These are phyloP conservation scores for Tinamus guttatus DNA, from an alignment of 2,113 vertebrate genomes.

Conservation along the genomic window DNA sequence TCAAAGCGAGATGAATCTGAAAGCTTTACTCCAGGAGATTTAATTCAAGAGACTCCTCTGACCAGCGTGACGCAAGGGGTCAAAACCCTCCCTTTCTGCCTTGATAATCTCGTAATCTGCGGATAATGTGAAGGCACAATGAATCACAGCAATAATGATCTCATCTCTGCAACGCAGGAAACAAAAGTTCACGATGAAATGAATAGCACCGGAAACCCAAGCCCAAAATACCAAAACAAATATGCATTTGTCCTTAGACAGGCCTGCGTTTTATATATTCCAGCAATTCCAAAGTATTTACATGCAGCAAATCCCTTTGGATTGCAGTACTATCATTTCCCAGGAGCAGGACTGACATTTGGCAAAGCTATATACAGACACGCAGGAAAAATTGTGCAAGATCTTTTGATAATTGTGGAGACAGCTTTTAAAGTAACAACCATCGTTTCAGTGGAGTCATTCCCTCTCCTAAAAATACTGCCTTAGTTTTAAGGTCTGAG, in stretches of 20 bases:
- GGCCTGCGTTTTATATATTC: constrained; percentile 28
- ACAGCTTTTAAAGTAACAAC: constrained; percentile 5
- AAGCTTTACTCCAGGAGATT: background rate
- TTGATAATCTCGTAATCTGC: constrained; percentile 28
- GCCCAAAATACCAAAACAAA: constrained; percentile 42
- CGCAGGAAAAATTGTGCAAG: background rate
- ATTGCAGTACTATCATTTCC: constrained; percentile 16
- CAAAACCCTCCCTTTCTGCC: constrained; percentile 23
- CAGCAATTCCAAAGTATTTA: background rate
- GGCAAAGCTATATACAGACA: constrained; percentile 9
- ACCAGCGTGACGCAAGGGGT: background rate
- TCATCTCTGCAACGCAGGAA: constrained; percentile 57
- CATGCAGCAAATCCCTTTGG: background rate
- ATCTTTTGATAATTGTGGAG: background rate
- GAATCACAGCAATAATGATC: constrained; percentile 64
- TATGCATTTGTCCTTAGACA: constrained; percentile 40
- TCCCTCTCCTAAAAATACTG: background rate
- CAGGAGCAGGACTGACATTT: constrained; percentile 9
- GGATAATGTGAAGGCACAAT: constrained; percentile 22
- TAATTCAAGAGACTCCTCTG: constrained; percentile 26
- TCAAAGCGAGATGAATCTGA: background rate
- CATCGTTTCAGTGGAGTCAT: background rate
- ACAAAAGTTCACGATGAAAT: constrained; percentile 47
- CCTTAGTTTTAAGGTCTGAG: background rate
- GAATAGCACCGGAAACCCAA: constrained; percentile 26